Evolutionary conservation across 64 coral and sea anemone genomes (phyloP).

Genomic region (Anthopleura sola): DNA sequence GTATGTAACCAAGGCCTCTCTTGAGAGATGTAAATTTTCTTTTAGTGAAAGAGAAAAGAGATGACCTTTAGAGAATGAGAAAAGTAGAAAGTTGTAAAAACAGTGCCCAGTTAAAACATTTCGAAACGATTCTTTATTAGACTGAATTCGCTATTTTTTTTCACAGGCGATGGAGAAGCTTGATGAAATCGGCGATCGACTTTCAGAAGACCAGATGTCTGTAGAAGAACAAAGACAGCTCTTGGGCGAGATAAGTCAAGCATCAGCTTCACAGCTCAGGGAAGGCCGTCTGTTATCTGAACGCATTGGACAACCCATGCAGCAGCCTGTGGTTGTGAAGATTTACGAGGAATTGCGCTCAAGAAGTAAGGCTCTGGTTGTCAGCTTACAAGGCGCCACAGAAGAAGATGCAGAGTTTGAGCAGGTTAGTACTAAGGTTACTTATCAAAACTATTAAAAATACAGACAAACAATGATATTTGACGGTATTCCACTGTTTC

Average conservation of each 20-base stretch:
- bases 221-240: slow-evolving; percentile 74
- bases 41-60: too few relatives aligned
- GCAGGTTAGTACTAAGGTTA: slow-evolving; percentile 87
- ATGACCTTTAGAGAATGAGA: too few relatives aligned
- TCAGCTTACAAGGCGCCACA: slow-evolving; percentile 48
- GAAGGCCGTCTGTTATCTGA: slow-evolving; percentile 78
- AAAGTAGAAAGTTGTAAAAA: too few relatives aligned
- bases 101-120: too few relatives aligned
- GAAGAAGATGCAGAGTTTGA: slow-evolving; percentile 68
- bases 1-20: too few relatives aligned
- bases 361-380: slow-evolving; percentile 75
- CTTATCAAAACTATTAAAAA: too few relatives aligned
- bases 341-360: slow-evolving; percentile 90
- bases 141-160: background rate
- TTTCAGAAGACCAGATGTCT: slow-evolving; percentile 72
- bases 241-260: slow-evolving; percentile 69
- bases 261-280: slow-evolving; percentile 61
- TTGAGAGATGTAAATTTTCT: too few relatives aligned
- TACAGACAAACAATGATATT: too few relatives aligned
- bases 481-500: too few relatives aligned
- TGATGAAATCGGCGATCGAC: slow-evolving; percentile 59
- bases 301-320: slow-evolving; percentile 49
- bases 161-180: slow-evolving; percentile 70
- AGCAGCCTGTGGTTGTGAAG: slow-evolving; percentile 80
- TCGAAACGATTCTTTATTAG: too few relatives aligned